Percentiles rank a stretch among this genome's conserved stretches.
Conservation (phyloP, 2,888 invertebrate species). For the Pseudococcus viburni region DNA sequence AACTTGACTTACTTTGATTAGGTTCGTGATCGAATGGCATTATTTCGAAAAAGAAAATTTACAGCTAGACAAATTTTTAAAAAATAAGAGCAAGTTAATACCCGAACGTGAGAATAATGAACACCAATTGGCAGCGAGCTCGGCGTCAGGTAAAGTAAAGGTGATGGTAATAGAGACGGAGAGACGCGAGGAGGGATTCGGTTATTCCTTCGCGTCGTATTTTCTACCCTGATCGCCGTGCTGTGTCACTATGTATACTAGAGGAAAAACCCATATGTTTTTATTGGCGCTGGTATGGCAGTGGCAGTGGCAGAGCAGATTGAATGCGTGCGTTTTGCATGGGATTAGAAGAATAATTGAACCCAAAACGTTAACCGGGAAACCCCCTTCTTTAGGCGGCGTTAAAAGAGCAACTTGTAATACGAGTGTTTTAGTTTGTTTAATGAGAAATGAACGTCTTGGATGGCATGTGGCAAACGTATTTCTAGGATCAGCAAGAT, state of each 20-base stretch:
- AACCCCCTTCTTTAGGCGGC: not conserved
- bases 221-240: slow-evolving; percentile 24
- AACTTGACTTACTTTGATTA: slow-evolving; percentile 51
- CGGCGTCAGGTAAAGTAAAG: not conserved
- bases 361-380: slow-evolving; percentile 6
- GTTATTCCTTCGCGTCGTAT: not conserved
- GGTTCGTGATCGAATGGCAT: slow-evolving; percentile 31
- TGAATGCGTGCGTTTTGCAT: slow-evolving; percentile 9
- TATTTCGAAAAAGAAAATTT: slow-evolving; percentile 33
- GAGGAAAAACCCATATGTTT: slow-evolving; percentile 36
- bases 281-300: slow-evolving; percentile 36
- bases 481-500: not conserved
- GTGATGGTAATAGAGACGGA: not conserved
- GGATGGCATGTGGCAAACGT: not conserved
- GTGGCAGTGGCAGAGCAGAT: not conserved
- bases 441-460: not conserved
- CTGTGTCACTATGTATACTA: slow-evolving; percentile 17
- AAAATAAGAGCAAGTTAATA: slow-evolving; percentile 17
- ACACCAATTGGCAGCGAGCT: not conserved
- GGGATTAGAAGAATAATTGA: slow-evolving; percentile 26
- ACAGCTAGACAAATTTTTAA: not conserved
- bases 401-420: not conserved
- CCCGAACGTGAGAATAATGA: slow-evolving; percentile 18
- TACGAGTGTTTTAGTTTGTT: slow-evolving; percentile 31
- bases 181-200: not conserved